A percentile compares a stretch with the other conserved stretches of the same genome.
These are phyloP conservation scores for Pionites leucogaster DNA, from an alignment of 2,113 vertebrate genomes.

Conservation along the genomic window DNA sequence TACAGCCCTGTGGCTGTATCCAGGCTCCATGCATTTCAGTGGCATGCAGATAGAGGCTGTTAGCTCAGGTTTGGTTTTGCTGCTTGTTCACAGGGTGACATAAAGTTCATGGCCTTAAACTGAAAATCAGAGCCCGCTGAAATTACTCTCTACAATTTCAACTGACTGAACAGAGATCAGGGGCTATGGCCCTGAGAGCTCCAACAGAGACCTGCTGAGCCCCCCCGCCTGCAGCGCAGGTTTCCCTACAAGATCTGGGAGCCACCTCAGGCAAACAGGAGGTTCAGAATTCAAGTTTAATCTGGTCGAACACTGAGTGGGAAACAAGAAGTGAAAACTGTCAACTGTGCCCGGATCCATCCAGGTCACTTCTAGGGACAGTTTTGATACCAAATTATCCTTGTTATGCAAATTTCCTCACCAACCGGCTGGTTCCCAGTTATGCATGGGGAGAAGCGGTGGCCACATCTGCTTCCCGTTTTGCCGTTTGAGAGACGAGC, in stretches of 20 bases:
- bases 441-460: conserved; percentile 80
- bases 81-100: background rate
- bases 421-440: conserved; percentile 83
- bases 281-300: conserved; percentile 27
- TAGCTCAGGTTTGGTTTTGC: background rate
- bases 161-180: background rate
- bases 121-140: background rate
- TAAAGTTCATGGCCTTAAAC: background rate
- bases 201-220: rapidly evolving
- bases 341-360: conserved; percentile 80
- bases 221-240: background rate
- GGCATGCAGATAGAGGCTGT: background rate
- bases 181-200: background rate
- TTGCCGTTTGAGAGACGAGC: conserved; percentile 80
- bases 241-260: background rate
- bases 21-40: rapidly evolving
- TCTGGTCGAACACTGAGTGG: conserved; percentile 58
- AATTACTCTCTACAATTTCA: background rate
- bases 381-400: conserved; percentile 90
- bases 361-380: conserved; percentile 75
- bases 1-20: rapidly evolving
- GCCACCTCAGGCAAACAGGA: background rate
- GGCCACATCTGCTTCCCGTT: conserved; percentile 92
- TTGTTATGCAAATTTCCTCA: conserved; percentile 92
- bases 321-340: conserved; percentile 95